A percentile compares a stretch with the other conserved stretches of the same genome.
Evolutionary conservation across 2,113 vertebrate species (phyloP).

Genomic region (Sphaerodactylus townsendi): DNA sequence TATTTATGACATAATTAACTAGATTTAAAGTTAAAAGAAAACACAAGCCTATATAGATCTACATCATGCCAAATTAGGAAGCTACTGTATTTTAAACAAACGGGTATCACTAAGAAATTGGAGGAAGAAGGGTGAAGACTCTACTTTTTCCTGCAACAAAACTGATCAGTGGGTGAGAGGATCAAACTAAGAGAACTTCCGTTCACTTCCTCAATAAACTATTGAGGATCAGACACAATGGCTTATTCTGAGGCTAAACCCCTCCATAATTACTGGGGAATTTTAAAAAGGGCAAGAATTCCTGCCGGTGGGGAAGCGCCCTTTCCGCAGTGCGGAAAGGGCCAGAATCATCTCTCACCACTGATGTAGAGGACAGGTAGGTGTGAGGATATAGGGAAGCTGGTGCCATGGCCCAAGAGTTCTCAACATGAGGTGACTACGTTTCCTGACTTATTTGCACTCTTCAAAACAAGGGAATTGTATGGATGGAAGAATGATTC

Average conservation of each 20-base stretch:
- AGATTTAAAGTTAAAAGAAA: constrained; percentile 12
- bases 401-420: background rate
- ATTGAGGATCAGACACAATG: background rate
- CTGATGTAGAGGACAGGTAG: background rate
- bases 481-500: too few relatives aligned
- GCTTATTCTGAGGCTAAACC: background rate
- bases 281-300: background rate
- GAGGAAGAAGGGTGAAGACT: background rate
- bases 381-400: background rate
- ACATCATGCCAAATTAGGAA: background rate
- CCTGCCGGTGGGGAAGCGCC: too few relatives aligned
- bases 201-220: background rate
- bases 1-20: constrained; percentile 30
- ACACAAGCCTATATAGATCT: background rate
- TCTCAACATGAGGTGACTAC: background rate
- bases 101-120: too few relatives aligned
- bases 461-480: too few relatives aligned
- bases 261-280: background rate
- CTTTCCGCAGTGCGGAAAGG: too few relatives aligned
- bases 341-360: background rate
- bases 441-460: too few relatives aligned
- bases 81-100: background rate
- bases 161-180: background rate
- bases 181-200: too few relatives aligned
- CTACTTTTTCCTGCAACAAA: background rate